Evolutionary conservation across 1,140 invertebrate genomes (phyloP), one percentile per base, ranked within the genome.

Genomic region (Cydia pomonella): DNA sequence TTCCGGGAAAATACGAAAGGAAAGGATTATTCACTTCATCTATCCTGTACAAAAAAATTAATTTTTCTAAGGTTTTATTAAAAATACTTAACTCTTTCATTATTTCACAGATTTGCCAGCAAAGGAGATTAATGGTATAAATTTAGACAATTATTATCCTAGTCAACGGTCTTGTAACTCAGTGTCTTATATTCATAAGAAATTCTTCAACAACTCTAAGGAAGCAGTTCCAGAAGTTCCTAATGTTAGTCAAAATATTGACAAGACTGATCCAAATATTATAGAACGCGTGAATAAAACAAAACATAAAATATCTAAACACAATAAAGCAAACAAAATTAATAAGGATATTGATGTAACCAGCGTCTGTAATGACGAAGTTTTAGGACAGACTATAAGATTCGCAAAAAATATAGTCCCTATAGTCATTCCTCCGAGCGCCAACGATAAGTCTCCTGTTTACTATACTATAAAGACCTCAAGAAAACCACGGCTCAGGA

Each of bases 341-440:
- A 7, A 79, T 29, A 77, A 81, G 33, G 72, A 62, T 41, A 66
- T 25, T 73, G 10, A 66, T 63, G 38, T 62, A 80, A 59, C 25
- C 6, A 72, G 38, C 12, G 64, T 59, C 33, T 23, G 23, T 74
- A 82, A 83, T 72, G 82, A 88, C 74, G 75, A 82, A 21, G 73
- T 90, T n/a, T 21, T 88, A 27, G 83, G 85, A 66, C 84, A 92
- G 74, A 90, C 89, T 12, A 83, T 91, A 21, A 78, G 77, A 73
- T 90, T 92, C 78, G 88, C 89, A 27, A 87, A 87, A 84, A 77
- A 85, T 41, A 73, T 92, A 29, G 84, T 87, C 7, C 90, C 90
- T 7, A 41, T 89, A 75, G 82, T 86, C 21, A 87, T 92, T 75
- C 88, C 90, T 69, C 84, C 83, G 0, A 85, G 75, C 72, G 21